Conservation (phyloP, 2,888 invertebrate species). For the Pollenia labialis region DNA sequence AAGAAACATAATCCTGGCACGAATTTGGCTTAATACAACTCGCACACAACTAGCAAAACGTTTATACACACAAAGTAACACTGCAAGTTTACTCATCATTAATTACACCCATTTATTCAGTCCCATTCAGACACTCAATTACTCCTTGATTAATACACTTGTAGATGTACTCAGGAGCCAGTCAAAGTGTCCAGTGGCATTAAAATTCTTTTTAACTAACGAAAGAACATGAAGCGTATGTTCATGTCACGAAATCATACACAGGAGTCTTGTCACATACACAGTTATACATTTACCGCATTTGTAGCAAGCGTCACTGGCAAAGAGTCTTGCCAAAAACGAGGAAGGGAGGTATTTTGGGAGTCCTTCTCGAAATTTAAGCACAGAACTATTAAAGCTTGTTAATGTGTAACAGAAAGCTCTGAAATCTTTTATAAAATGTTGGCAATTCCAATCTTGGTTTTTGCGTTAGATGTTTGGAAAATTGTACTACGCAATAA, state of each 20-base stretch:
- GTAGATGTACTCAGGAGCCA: conserved; percentile 16
- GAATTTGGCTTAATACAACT: no score
- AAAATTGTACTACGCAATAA: background rate
- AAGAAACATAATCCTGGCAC: background rate
- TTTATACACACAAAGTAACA: conserved; percentile 1
- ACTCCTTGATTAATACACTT: background rate
- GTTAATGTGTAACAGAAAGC: background rate
- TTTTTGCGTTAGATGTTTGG: background rate
- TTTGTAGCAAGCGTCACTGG: background rate
- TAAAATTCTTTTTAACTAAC: background rate
- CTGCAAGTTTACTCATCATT: conserved; percentile 18
- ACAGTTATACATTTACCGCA: background rate
- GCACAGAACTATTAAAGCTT: background rate
- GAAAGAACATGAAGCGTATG: background rate
- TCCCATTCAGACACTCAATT: background rate
- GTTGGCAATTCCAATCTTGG: background rate
- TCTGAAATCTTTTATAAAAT: background rate
- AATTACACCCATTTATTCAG: conserved; percentile 19
- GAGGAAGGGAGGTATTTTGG: background rate
- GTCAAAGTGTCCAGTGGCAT: conserved; percentile 12
- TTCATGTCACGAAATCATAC: conserved; percentile 28
- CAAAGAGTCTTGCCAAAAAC: background rate
- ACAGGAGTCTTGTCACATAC: conserved; percentile 4
- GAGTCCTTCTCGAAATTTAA: background rate
- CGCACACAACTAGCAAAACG: background rate